Base-by-base conservation (phyloP, 2,888 invertebrate genomes). In the Ctenicera cuprea region DNA sequence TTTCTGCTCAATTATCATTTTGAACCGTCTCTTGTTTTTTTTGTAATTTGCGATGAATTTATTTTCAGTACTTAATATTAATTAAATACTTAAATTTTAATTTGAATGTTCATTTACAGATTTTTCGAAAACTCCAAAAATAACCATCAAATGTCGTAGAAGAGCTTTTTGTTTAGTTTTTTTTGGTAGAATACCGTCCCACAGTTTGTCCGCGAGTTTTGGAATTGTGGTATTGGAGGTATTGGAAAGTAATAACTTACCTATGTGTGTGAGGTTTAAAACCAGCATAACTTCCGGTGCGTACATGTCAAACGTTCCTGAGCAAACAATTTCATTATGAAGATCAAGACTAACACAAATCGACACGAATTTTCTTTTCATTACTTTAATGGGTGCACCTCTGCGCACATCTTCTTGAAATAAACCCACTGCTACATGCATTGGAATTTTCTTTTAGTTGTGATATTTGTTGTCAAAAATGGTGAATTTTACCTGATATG, bases 261-360 rank as follows among this genome's bases (percentile, higher is more conserved):
- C 81, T 48, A 84, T 75, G 74, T 80, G 64, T 16, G 80, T 79
- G 26, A 77, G 75, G 54, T 83, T 82, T 26, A 86, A 80, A 12
- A 83, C 85, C 26, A 85, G 84, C 43, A 86, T 74, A 1, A 86
- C 77, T 84, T 91, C 92, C 85, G 94, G 94, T 83, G 93, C 94
- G 86, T 94, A 95, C 0, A 95, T 88, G 80, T 94, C 90, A 0
- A 95, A 95, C 68, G 97, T 93, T 52, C 97, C 96, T 80, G 93
- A 92, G 83, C 97, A 97, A 3, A 98, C 96, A 71, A 94, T 88
- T 1, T 93, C 90, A 37, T 93, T 94, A 86, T 96, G 96, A 75
- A 97, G 94, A 82, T 95, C 93, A 43, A 97, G 89, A 63, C 93
- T 93, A 3, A 94, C 93, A 85, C 97, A 97, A 79, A 96, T 93